These are phyloP conservation scores for Tolmerus cingulatus DNA, from an alignment of 2,888 invertebrate genomes.

Conservation along the genomic window DNA sequence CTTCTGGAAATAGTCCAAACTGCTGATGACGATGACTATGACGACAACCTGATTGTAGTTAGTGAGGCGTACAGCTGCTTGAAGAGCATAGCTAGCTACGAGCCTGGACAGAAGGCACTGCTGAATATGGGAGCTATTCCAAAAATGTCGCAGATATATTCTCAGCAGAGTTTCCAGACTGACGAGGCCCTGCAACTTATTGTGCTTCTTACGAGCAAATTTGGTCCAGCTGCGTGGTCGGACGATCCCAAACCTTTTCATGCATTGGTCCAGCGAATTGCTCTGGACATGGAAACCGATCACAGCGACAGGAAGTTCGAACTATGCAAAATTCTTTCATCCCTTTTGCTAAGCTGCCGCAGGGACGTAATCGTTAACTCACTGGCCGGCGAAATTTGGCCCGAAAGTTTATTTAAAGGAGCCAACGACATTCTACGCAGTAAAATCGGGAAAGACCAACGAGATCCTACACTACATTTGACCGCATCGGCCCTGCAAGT, in stretches of 20 bases:
- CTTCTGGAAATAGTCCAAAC: constrained; percentile 84
- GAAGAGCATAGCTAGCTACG: constrained; percentile 80
- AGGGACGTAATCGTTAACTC: constrained; percentile 71
- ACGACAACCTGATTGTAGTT: constrained; percentile 85
- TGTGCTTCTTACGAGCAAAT: constrained; percentile 75
- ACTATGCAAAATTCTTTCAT: constrained; percentile 79
- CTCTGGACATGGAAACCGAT: constrained; percentile 88
- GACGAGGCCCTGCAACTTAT: constrained; percentile 86
- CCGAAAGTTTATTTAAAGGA: constrained; percentile 80
- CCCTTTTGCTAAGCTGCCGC: constrained; percentile 77
- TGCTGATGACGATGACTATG: constrained; percentile 83
- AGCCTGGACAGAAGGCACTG: constrained; percentile 81
- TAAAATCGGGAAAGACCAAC: constrained; percentile 85
- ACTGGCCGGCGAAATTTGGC: constrained; percentile 80
- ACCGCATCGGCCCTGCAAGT: constrained; percentile 82
- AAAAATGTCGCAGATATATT: constrained; percentile 86
- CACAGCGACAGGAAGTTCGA: constrained; percentile 90
- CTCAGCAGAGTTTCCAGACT: constrained; percentile 87
- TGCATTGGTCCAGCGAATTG: constrained; percentile 81
- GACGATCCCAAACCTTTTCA: constrained; percentile 81
- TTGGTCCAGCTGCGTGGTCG: constrained; percentile 80
- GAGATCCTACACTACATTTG: constrained; percentile 87
- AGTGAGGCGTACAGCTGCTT: constrained; percentile 87
- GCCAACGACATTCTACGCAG: constrained; percentile 84
- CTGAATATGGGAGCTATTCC: constrained; percentile 79